Evolutionary conservation across 2,797 vertebrate genomes (phyloP).

Genomic region (Poecilia wingei): DNA sequence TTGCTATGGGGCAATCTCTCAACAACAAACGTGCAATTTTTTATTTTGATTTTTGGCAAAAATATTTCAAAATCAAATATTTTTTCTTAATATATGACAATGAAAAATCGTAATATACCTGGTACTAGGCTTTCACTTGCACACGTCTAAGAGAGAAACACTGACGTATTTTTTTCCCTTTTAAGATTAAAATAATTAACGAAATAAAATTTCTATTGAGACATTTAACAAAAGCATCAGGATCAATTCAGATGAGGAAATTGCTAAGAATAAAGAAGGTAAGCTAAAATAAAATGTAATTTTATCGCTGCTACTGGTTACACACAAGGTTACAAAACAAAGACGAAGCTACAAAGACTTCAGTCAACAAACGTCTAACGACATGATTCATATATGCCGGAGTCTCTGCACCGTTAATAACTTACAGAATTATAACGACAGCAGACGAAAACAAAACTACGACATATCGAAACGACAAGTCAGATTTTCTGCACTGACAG

Average conservation of each 20-base stretch:
- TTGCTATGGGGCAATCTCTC: neutral
- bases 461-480: neutral
- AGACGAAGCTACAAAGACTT: conserved; percentile 29
- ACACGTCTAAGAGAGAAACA: neutral
- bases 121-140: neutral
- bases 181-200: neutral
- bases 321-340: conserved; percentile 58
- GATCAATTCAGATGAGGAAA: neutral
- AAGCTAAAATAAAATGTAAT: neutral
- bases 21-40: no score
- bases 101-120: neutral
- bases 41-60: neutral
- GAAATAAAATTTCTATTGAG: neutral
- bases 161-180: neutral
- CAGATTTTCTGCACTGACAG: conserved; percentile 12
- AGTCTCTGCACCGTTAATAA: neutral
- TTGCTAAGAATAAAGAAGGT: neutral
- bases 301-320: neutral
- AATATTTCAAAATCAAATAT: neutral
- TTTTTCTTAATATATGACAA: neutral
- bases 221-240: neutral
- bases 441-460: neutral
- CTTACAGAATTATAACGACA: neutral
- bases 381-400: neutral
- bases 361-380: conserved; percentile 13